Base-by-base conservation (phyloP, 2,113 vertebrate species). In the Perognathus longimembris region DNA sequence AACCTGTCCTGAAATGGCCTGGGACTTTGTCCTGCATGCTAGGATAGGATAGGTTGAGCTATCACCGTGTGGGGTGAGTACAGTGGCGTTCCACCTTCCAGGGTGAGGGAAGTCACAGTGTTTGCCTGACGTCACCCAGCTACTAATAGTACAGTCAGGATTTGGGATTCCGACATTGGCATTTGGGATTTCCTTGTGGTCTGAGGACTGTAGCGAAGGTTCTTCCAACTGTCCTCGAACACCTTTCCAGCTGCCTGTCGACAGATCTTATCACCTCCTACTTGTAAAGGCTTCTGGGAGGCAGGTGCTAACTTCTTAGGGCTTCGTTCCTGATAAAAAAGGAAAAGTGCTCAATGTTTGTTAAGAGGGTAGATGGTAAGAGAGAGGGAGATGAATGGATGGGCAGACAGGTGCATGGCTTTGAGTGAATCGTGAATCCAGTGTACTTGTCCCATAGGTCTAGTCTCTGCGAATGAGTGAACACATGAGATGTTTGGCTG, bases 151-250 rank as follows among this genome's bases (percentile, higher is more conserved):
- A 5, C 36, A 6, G 67, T 0, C 77, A 76, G 22, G 69, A 64
- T 54, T 74, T 17, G 30, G 78, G 87, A 40, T 34, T 54, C 32
- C 40, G 45, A 45, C 5, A 81, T n/a, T n/a, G n/a, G n/a, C n/a
- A n/a, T n/a, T n/a, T n/a, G 40, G 89, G 22, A n/a, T n/a, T n/a
- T 26, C 36, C 6, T 1, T 6, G 22, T 18, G 71, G 45, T 74
- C 69, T 74, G 34, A 38, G 79, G 9, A 7, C 15, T 30, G 38
- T 54, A 2, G 20, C 2, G 26, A 24, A 32, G 20, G 9, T 10
- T 70, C 45, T 64, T 6, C 3, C 8, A 63, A 42, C 1, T 36
- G 2, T 32, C 30, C 0, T 15, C 0, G 9, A n/a, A 24, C 2
- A 32, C 10, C 66, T 91, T 74, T 85, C 67, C 38, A 82, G 20